Base-by-base conservation (phyloP, 2,113 vertebrate species). In the Amphiprion ocellaris region DNA sequence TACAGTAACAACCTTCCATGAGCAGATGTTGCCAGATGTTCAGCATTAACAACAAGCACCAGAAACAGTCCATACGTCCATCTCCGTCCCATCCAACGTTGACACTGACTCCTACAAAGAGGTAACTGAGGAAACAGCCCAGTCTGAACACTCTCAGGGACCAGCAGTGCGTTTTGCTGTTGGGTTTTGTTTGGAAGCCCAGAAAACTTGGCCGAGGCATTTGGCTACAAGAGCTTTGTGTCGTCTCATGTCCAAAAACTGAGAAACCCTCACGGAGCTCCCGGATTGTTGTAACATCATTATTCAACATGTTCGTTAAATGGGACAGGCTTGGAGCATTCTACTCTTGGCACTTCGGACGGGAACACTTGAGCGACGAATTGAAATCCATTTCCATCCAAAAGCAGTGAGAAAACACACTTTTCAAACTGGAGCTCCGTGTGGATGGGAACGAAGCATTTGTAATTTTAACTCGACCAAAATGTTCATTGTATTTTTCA, bases 301-400 rank as follows among this genome's bases (percentile, higher is more conserved):
- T 47, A 46, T 75, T 67, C 66, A 82, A 46, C 74, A 62, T 70
- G 65, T 56, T 75, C 33, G 12, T 69, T 44, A 56, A 74, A 71
- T 41, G 26, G 39, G 14, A 58, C 44, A 39, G 49, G 60, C 66
- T 58, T 5, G 56, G 12, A 39, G 74, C 54, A 1, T 26, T 53
- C 41, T 26, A 65, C 28, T 61, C 30, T 58, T 79, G 61, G 75
- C 70, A 21, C 28, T 30, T 14, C 41, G 41, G 68, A 24, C 23
- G 56, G 62, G 21, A 21, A 12, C 1, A 44, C 16, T 54, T 44
- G 41, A 44, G 41, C 39, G 19, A 62, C 47, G 59, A 23, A 63
- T 58, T 33, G 26, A 74, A 64, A 54, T 24, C 28, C 16, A 71
- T 71, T 74, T 50, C 60, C 58, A 55, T 24, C 39, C 46, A 12